A percentile compares a stretch with the other conserved stretches of the same genome.
Conservation (phyloP, 2,797 vertebrate genomes). For the Podarcis lilfordi region DNA sequence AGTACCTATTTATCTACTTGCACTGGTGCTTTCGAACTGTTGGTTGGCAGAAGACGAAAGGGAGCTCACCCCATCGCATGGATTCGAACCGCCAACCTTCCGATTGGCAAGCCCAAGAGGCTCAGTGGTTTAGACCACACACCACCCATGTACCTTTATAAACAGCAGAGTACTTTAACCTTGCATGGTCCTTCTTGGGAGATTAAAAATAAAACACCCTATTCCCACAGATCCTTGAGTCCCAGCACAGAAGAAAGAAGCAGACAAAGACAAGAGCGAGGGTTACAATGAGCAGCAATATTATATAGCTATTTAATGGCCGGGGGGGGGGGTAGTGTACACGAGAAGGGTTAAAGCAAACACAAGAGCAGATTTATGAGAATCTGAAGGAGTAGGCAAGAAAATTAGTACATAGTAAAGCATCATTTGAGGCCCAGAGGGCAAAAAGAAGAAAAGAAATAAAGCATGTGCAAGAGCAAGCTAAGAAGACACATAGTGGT, state of each 20-base stretch:
- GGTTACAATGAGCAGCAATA: slow-evolving; percentile 24
- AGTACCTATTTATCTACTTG: too few species aligned
- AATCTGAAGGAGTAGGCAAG: not conserved
- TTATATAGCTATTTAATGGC: not conserved
- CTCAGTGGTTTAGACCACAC: too few species aligned
- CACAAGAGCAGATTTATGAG: not conserved
- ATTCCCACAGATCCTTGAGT: slow-evolving; percentile 17
- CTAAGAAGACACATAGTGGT: not conserved
- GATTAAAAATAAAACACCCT: slow-evolving; percentile 40
- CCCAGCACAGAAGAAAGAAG: not conserved
- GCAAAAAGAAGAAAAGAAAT: not conserved
- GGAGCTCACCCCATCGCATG: too few species aligned
- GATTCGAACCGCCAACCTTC: too few species aligned
- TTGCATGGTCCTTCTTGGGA: not conserved
- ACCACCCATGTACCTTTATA: not conserved
- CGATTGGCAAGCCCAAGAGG: too few species aligned
- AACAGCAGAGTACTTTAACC: slow-evolving; percentile 5
- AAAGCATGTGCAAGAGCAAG: not conserved
- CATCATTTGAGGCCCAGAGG: not conserved
- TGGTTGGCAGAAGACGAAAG: too few species aligned
- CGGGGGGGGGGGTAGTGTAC: fast-evolving
- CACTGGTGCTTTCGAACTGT: too few species aligned
- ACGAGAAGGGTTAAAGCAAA: not conserved
- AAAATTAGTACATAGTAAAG: not conserved
- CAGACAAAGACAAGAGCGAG: slow-evolving; percentile 38